Percentiles rank a stretch among this genome's conserved stretches.
phyloP scores from a whole-genome alignment of 2,113 vertebrate genomes.

The Hypocryptadius cinnamomeus region DNA sequence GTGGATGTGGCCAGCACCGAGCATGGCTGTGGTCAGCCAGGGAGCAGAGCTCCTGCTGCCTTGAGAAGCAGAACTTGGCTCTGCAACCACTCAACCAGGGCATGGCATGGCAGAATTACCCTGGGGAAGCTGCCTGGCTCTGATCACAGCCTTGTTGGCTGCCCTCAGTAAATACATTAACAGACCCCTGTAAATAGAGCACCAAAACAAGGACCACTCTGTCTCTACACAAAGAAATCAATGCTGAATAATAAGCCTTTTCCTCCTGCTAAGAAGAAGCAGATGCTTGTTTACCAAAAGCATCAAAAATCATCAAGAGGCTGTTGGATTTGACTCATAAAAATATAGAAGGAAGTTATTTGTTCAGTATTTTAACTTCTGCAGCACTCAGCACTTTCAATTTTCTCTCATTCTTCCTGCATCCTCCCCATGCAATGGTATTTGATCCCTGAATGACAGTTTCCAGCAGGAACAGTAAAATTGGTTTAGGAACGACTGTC shows the following conservation, averaged over 20 bases:
- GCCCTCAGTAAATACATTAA: constrained; percentile 37
- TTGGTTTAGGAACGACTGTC: background rate
- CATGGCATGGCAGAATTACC: background rate
- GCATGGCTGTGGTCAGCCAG: background rate
- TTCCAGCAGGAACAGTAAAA: constrained; percentile 18
- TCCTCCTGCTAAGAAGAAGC: constrained; percentile 60
- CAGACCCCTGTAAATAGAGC: constrained; percentile 16
- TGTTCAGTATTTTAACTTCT: constrained; percentile 45
- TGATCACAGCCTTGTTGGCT: background rate
- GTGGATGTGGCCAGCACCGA: background rate
- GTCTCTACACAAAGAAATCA: constrained; percentile 60
- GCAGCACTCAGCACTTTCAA: background rate
- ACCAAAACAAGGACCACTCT: constrained; percentile 58
- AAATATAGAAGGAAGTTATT: constrained; percentile 44
- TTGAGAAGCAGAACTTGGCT: background rate
- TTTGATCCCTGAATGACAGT: background rate
- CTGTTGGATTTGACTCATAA: constrained; percentile 9
- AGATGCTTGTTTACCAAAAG: constrained; percentile 62
- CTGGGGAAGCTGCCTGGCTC: background rate
- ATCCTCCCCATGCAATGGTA: background rate
- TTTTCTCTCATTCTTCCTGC: background rate
- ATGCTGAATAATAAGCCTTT: constrained; percentile 58
- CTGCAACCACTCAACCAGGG: background rate
- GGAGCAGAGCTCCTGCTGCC: background rate
- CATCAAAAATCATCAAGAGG: constrained; percentile 51